phyloP scores from a whole-genome alignment of 2,888 invertebrate species.

The Drosophila flavopinicola region DNA sequence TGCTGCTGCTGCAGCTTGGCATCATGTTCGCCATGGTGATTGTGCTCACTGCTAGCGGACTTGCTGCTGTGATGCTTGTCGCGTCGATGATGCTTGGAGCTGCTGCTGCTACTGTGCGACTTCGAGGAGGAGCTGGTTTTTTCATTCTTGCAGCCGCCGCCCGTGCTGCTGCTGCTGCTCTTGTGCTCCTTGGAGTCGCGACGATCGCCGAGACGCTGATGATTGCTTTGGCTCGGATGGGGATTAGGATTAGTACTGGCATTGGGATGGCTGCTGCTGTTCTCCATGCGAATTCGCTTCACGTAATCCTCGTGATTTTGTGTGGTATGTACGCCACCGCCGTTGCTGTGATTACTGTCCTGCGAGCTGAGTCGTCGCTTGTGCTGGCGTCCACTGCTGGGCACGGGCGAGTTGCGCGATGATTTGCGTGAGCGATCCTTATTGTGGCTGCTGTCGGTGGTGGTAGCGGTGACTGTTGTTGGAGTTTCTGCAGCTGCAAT shows the following conservation, averaged over 20 bases:
- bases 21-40: constrained; percentile 25
- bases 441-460: constrained; percentile 36
- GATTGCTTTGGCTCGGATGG: constrained; percentile 47
- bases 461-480: not conserved
- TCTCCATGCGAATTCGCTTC: constrained; percentile 82
- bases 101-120: constrained; percentile 51
- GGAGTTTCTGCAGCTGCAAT: not conserved
- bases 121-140: constrained; percentile 41
- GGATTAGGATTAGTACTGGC: constrained; percentile 9
- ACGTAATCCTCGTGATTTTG: constrained; percentile 78
- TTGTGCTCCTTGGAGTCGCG: constrained; percentile 75
- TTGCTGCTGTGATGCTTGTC: constrained; percentile 83
- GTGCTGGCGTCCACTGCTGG: constrained; percentile 63
- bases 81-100: constrained; percentile 68
- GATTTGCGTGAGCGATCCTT: constrained; percentile 80
- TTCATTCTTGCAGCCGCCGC: constrained; percentile 52
- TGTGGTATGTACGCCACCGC: constrained; percentile 25
- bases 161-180: constrained; percentile 44
- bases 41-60: constrained; percentile 54
- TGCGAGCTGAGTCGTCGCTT: constrained; percentile 92
- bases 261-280: constrained; percentile 9
- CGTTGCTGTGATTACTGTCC: constrained; percentile 85
- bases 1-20: constrained; percentile 27
- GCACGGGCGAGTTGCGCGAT: constrained; percentile 81
- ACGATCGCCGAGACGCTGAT: constrained; percentile 64